A percentile compares a stretch with the other conserved stretches of the same genome.
Evolutionary conservation across 1,140 invertebrate species (phyloP).

Genomic region (Zaprionus gabonicus): DNA sequence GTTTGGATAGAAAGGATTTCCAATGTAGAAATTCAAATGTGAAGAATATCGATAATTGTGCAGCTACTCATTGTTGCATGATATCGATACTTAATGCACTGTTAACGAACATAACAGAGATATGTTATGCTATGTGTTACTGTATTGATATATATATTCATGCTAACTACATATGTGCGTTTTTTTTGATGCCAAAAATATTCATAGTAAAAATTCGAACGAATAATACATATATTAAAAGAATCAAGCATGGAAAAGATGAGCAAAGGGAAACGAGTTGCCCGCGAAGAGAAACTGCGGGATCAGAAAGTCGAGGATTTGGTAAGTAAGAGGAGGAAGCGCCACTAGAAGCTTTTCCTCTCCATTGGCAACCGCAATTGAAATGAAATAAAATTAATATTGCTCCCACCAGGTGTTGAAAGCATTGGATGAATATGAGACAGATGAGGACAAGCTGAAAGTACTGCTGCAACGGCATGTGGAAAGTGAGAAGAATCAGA

Average conservation of each 20-base stretch:
- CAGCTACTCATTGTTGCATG: background rate
- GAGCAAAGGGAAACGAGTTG: constrained; percentile 68
- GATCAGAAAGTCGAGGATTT: constrained; percentile 79
- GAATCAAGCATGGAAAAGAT: constrained; percentile 65
- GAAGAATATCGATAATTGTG: background rate
- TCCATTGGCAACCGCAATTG: constrained; percentile 33
- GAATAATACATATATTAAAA: constrained; percentile 54
- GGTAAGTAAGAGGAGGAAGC: constrained; percentile 40
- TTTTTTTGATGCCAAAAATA: constrained; percentile 43
- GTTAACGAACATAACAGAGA: background rate
- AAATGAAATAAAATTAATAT: constrained; percentile 4
- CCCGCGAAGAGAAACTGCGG: constrained; percentile 75
- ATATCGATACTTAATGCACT: background rate
- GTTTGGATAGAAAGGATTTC: too few species aligned
- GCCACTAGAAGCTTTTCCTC: background rate
- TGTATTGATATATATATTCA: background rate
- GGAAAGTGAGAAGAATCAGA: constrained; percentile 91
- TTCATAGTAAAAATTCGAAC: constrained; percentile 74
- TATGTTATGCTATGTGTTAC: background rate
- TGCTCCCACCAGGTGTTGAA: constrained; percentile 88
- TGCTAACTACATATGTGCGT: background rate
- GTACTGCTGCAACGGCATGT: constrained; percentile 91
- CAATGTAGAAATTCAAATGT: too few species aligned
- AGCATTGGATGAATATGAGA: constrained; percentile 87
- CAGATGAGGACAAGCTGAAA: constrained; percentile 90